These are phyloP conservation scores for Danio aesculapii DNA, from an alignment of 2,797 vertebrate species.

Conservation along the genomic window DNA sequence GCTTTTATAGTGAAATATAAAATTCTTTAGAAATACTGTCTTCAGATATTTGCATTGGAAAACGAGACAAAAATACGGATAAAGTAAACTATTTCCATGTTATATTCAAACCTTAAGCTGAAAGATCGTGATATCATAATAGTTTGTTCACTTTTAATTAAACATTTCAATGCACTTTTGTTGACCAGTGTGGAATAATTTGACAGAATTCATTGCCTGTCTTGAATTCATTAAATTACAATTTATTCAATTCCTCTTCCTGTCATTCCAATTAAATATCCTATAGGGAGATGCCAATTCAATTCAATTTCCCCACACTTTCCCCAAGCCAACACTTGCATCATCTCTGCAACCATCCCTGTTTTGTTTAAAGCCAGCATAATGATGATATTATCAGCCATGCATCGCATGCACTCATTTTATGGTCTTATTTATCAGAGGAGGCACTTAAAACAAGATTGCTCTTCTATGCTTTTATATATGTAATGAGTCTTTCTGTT, in stretches of 20 bases:
- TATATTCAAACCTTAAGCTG: too few relatives aligned
- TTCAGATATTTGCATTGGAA: background rate
- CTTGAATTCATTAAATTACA: background rate
- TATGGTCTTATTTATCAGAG: conserved; percentile 59
- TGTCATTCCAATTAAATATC: background rate
- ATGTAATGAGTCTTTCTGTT: conserved; percentile 64
- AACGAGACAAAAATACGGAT: too few relatives aligned
- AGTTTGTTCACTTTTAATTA: background rate
- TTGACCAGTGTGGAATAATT: background rate
- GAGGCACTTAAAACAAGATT: conserved; percentile 72
- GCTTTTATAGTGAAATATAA: too few relatives aligned
- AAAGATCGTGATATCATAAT: too few relatives aligned
- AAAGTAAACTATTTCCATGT: too few relatives aligned
- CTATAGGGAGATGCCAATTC: background rate
- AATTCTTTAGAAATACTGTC: too few relatives aligned
- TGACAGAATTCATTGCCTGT: background rate
- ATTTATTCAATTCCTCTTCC: background rate
- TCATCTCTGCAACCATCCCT: conserved; percentile 26
- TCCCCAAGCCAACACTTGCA: background rate
- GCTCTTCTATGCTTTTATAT: conserved; percentile 63
- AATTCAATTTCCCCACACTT: background rate
- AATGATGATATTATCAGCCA: conserved; percentile 24
- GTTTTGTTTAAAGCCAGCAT: conserved; percentile 51
- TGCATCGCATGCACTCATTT: conserved; percentile 58
- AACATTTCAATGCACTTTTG: background rate